Evolutionary conservation across 2,888 invertebrate genomes (phyloP), one percentile per base, ranked within the genome.

Genomic region (Halocaridina rubra): DNA sequence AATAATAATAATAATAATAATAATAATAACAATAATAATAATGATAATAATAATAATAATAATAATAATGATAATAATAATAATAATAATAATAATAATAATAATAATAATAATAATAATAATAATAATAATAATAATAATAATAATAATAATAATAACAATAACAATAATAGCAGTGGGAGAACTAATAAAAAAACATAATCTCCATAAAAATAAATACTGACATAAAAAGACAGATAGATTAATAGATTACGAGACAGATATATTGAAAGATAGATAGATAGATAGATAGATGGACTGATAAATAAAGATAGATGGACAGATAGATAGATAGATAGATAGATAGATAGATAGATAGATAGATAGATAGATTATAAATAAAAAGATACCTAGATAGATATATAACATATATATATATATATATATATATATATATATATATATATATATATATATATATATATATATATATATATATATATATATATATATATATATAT

Each of bases 341-440:
- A 4, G 7, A 61, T 80, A 22, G 46, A 80, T 53, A 30, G 16
- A 29, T 96, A 96, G 91, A 61, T 61, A 61, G 7, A 61, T 61
- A 61, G 7, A 61, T 61, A 61, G 7, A 61, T 22, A 61, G n/a
- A 10, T 10, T 61, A 19, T 22, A 61, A 10, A 19, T 98, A 97
- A 92, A 98, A 98, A 39, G 7, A 39, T 39, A 39, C 13, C 7
- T 39, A 39, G 7, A 39, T 39, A 39, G 7, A 39, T 39, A 39
- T 39, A 39, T 39, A 8, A 39, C 13, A 39, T 39, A 39, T 39
- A 39, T 39, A 39, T 39, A 39, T 39, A 39, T 39, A 39, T 39
- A 39, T 39, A 39, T 39, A 39, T 39, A 39, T 39, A 39, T 39
- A 39, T 39, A 39, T 39, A 39, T 39, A 39, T 39, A 39, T 39